A percentile compares a stretch with the other conserved stretches of the same genome.
phyloP scores from a whole-genome alignment of 2,888 invertebrate genomes.

The Aspidapion aeneum region DNA sequence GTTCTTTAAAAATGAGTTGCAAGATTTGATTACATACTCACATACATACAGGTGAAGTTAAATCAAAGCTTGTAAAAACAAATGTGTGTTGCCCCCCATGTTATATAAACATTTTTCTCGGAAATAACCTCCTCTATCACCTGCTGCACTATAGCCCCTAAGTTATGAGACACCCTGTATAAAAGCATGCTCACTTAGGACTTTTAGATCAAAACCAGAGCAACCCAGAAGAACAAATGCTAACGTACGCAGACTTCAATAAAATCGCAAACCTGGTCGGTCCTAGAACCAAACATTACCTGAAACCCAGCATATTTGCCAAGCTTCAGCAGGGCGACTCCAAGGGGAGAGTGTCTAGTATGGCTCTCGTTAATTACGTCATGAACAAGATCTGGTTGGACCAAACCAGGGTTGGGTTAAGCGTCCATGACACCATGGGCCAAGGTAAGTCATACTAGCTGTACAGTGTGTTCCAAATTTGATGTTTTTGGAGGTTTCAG shows the following conservation, averaged over 20 bases:
- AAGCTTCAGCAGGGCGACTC: constrained; percentile 84
- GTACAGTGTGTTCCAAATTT: too few species aligned
- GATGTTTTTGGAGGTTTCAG: too few species aligned
- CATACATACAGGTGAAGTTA: too few species aligned
- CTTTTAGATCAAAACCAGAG: constrained; percentile 79
- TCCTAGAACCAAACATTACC: constrained; percentile 57
- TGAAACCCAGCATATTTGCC: constrained; percentile 84
- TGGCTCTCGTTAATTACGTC: constrained; percentile 90
- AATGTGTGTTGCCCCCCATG: too few species aligned
- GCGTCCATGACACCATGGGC: constrained; percentile 89
- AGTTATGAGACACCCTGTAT: neutral
- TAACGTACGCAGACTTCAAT: constrained; percentile 81
- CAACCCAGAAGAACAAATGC: constrained; percentile 74
- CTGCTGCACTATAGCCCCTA: too few species aligned
- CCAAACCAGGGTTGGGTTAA: constrained; percentile 90
- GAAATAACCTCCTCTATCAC: too few species aligned
- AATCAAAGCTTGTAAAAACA: too few species aligned
- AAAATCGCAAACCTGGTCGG: constrained; percentile 74
- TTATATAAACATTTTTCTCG: too few species aligned
- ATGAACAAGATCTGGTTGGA: constrained; percentile 95
- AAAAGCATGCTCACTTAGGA: neutral
- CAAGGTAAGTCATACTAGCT: constrained; percentile 57
- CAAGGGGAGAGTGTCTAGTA: constrained; percentile 82
- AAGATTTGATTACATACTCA: too few species aligned
- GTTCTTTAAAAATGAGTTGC: too few species aligned